Base-by-base conservation (phyloP, 35 echinoderm and acorn worm species). In the Eucidaris tribuloides region DNA sequence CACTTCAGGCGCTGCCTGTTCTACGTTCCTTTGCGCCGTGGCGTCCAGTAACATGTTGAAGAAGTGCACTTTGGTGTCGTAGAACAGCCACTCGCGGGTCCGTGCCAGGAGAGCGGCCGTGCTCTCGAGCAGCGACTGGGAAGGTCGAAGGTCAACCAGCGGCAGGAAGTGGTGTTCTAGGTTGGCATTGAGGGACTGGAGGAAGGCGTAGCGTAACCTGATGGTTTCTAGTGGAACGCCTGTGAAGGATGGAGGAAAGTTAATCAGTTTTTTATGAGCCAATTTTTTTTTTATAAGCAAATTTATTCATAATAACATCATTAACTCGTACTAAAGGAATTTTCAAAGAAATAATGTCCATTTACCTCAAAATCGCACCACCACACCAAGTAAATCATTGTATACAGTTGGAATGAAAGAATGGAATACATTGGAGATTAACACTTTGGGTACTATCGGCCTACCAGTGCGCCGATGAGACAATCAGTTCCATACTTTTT, bases 121-220 rank as follows among this genome's bases (percentile, higher is more conserved):
- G 35, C 84, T 87, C 61, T 82, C 38, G 50, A 54, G 57, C 24
- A 87, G 80, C 24, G 84, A 87, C 54, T 77, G 79, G 0, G 83
- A 81, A 27, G 90, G 90, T 82, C 90, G 78, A 45, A 92, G 84
- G 71, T 92, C 90, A 72, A 85, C 90, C 40, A 92, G 42, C 0
- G 89, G 90, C 52, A 92, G 52, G 84, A 92, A 82, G 43, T 76
- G 86, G 7, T 48, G 34, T 46, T 92, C 83, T 17, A 92, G 52
- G 55, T 86, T 86, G 77, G 79, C 74, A 65, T 86, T 92, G n/a
- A 92, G 83, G 11, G 84, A 87, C 52, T 92, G 90, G 33, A 92
- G 79, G 17, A 92, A 72, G 65, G 90, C 84, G 38, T 82, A 92
- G 19, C 90, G 90, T 15, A 92, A 70, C 7, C 84, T 63, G 34